Evolutionary conservation across 1,140 invertebrate genomes (phyloP).

Genomic region (Bemisia tabaci): DNA sequence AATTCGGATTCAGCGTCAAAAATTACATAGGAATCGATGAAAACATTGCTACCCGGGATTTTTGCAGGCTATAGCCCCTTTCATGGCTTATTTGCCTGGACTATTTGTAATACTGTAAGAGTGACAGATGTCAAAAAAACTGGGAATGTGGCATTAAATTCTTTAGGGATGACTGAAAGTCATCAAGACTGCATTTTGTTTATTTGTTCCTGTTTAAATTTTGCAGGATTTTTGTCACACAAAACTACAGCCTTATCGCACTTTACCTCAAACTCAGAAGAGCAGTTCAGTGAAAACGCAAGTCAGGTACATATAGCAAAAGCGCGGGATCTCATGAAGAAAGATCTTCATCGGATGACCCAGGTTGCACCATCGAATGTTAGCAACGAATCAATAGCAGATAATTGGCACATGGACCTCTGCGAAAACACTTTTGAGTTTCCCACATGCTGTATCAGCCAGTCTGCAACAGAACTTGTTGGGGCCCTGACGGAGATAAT

Average conservation of each 20-base stretch:
- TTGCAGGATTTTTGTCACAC: conserved; percentile 35
- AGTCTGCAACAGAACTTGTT: conserved; percentile 34
- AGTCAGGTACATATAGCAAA: conserved; percentile 52
- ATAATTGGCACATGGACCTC: conserved; percentile 2
- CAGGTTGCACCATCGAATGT: conserved; percentile 32
- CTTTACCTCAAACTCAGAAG: conserved; percentile 61
- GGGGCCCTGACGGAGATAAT: neutral
- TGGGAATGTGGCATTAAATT: too few relatives aligned
- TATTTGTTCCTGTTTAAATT: neutral
- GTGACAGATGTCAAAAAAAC: too few relatives aligned
- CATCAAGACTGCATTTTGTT: neutral
- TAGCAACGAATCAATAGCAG: neutral
- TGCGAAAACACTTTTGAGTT: conserved; percentile 27
- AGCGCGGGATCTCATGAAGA: conserved; percentile 58
- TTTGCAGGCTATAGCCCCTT: too few relatives aligned
- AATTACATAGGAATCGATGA: too few relatives aligned
- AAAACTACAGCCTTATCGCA: conserved; percentile 39
- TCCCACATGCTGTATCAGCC: conserved; percentile 25
- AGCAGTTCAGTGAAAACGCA: conserved; percentile 61
- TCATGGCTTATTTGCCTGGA: too few relatives aligned
- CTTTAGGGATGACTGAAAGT: too few relatives aligned
- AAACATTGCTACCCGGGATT: too few relatives aligned
- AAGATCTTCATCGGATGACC: conserved; percentile 63
- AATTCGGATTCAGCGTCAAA: too few relatives aligned
- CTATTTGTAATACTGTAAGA: too few relatives aligned